These are phyloP conservation scores for Aphrophora alni DNA, from an alignment of 2,888 invertebrate genomes.

Conservation along the genomic window DNA sequence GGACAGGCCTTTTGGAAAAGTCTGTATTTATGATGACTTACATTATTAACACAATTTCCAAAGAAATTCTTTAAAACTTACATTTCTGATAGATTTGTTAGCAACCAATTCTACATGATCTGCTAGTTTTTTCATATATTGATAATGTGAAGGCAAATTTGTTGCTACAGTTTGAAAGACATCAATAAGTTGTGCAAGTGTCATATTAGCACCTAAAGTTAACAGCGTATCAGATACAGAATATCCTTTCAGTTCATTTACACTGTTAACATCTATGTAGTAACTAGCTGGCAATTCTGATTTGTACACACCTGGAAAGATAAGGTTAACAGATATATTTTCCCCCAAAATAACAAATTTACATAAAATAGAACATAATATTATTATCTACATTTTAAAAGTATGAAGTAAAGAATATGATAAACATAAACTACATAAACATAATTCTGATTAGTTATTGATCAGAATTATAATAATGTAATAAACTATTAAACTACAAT, in stretches of 20 bases:
- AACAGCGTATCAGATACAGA: constrained; percentile 53
- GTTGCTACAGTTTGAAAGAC: constrained; percentile 51
- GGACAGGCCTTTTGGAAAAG: no score
- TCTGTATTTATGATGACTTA: no score
- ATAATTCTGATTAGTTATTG: no score
- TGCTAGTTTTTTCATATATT: constrained; percentile 48
- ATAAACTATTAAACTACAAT: no score
- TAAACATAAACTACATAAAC: no score
- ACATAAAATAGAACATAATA: no score
- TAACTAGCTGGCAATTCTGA: constrained; percentile 56
- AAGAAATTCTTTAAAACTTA: constrained; percentile 51
- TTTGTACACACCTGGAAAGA: constrained; percentile 58
- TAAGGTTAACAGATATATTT: not conserved
- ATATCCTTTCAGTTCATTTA: constrained; percentile 58
- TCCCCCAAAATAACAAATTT: not conserved
- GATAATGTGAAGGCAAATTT: constrained; percentile 43
- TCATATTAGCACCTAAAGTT: constrained; percentile 65
- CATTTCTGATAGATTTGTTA: constrained; percentile 57
- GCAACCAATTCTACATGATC: constrained; percentile 57
- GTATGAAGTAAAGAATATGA: no score
- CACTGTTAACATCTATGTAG: constrained; percentile 60
- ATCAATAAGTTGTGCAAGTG: constrained; percentile 63
- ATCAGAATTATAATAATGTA: no score
- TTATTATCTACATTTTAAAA: no score
- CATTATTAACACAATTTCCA: no score